These are phyloP conservation scores for Drymodes brunneopygia DNA, from an alignment of 2,113 vertebrate genomes.

Conservation along the genomic window DNA sequence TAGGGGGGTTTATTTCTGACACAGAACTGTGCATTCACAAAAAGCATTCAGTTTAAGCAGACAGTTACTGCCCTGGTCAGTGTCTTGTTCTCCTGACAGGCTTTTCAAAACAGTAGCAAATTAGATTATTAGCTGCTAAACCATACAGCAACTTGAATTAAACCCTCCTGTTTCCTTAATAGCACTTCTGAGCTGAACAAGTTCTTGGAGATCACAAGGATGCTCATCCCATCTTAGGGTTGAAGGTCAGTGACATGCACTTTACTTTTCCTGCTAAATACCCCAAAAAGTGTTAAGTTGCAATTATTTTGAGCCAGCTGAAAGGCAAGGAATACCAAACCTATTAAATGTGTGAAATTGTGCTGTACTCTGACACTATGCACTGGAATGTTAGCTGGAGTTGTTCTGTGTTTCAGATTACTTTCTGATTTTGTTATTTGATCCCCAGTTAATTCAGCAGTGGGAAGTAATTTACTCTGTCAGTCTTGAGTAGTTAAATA, in stretches of 20 bases:
- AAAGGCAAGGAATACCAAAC: neutral
- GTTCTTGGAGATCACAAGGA: neutral
- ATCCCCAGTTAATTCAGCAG: neutral
- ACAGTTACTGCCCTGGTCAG: neutral
- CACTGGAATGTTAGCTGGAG: neutral
- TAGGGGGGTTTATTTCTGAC: neutral
- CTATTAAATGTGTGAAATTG: neutral
- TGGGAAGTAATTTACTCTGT: neutral
- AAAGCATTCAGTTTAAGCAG: neutral
- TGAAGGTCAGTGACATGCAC: neutral
- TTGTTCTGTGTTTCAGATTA: neutral
- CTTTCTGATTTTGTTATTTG: neutral
- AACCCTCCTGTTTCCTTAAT: neutral
- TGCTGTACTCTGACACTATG: neutral
- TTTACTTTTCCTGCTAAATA: neutral
- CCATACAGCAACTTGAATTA: neutral
- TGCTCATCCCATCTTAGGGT: neutral
- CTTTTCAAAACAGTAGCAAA: neutral
- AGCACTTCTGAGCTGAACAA: slow-evolving; percentile 8
- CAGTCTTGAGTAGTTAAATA: neutral
- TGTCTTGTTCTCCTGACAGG: neutral
- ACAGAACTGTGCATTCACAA: neutral
- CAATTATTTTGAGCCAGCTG: neutral
- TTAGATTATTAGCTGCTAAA: slow-evolving; percentile 5
- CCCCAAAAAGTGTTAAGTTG: neutral